phyloP scores from a whole-genome alignment of 2,797 vertebrate species.

The Sebastes steindachneri region DNA sequence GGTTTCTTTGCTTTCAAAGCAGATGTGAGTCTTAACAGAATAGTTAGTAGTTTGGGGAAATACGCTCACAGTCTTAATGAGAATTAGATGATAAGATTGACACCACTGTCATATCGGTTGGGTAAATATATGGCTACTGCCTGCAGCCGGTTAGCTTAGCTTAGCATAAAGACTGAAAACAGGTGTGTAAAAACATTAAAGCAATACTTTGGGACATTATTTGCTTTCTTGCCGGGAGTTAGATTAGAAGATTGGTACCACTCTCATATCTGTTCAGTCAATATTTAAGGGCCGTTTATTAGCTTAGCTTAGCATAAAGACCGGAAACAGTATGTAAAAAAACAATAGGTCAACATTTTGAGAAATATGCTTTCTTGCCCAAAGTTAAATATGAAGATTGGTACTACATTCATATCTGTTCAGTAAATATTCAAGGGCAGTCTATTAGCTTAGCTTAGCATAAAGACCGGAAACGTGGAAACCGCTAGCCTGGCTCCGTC shows the following conservation, averaged over 20 bases:
- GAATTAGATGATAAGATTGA: background rate
- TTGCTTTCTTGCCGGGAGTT: too few relatives aligned
- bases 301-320: too few relatives aligned
- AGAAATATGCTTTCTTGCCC: background rate
- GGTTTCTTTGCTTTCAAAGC: background rate
- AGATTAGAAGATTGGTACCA: too few relatives aligned
- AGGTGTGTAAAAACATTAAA: background rate
- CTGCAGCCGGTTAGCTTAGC: background rate
- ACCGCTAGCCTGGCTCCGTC: too few relatives aligned
- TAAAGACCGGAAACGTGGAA: background rate
- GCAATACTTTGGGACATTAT: too few relatives aligned
- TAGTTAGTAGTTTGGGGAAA: background rate
- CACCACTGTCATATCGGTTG: background rate
- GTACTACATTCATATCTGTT: background rate
- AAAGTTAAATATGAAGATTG: background rate
- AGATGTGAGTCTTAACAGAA: background rate
- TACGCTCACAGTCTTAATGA: background rate
- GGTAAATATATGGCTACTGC: background rate
- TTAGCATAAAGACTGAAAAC: background rate
- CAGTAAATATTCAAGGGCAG: background rate
- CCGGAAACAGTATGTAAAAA: too few relatives aligned
- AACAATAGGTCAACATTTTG: background rate
- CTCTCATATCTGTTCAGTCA: too few relatives aligned
- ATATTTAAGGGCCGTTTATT: too few relatives aligned
- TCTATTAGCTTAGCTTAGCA: background rate